Evolutionary conservation across 2,888 invertebrate genomes (phyloP), one percentile per base, ranked within the genome.

Genomic region (Achlya flavicornis): DNA sequence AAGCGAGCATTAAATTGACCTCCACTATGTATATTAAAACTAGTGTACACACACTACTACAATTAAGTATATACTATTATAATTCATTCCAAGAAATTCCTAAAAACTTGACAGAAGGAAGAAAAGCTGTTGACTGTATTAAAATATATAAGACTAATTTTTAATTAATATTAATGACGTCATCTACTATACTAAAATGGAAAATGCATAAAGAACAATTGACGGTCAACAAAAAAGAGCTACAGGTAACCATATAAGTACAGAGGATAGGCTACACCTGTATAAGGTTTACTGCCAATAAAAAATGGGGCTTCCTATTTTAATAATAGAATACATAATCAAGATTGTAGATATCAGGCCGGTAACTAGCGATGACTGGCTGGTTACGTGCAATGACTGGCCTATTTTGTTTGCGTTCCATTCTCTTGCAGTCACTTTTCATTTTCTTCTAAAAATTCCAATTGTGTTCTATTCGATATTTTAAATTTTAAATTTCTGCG

Each of bases 401-500:
- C 53, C 10, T 6, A 19, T 53, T 53, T 53, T 26, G n/a, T 53
- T 53, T 53, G 53, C 53, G 16, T 19, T 53, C 19, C 53, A 53
- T 19, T 53, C 53, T n/a, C 53, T 10, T 53, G 53, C 53, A 53
- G 19, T 53, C 19, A 53, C 53, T 53, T 53, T 53, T 53, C 53
- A 19, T 53, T 53, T 53, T 53, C 53, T 53, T 53, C 19, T 53
- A 53, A n/a, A 19, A 53, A 53, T 53, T 53, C 19, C 53, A 53
- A 10, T 53, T 53, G 19, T 7, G 53, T 53, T 53, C 16, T 19
- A 53, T 19, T 53, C 19, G 53, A 19, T 53, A 19, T 53, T 53
- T 53, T 19, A 53, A 53, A 12, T 41, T 53, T 53, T 16, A 3
- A 19, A 8, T 6, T 19, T 41, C 41, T 41, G 12, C 12, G 41